Evolutionary conservation across 2,797 vertebrate species (phyloP).

Genomic region (Chelon auratus): DNA sequence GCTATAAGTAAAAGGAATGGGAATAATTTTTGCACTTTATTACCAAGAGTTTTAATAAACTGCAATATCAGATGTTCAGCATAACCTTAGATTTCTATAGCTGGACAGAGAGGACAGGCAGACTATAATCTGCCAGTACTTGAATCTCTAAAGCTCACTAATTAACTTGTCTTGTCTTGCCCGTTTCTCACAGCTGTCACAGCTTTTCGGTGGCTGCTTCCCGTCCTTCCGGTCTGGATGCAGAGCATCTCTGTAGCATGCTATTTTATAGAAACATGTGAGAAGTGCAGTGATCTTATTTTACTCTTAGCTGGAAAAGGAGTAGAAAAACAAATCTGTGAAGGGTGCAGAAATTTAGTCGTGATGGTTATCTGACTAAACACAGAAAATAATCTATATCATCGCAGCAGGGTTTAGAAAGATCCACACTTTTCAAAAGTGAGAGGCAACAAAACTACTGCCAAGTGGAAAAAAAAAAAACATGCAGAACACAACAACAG

Average conservation of each 20-base stretch:
- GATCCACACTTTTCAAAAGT: slow-evolving; percentile 41
- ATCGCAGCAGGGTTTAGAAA: slow-evolving; percentile 48
- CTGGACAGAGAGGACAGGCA: background rate
- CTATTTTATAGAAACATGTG: background rate
- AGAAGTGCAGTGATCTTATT: background rate
- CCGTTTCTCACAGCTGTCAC: too few species aligned
- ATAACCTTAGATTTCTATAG: background rate
- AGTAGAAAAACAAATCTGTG: slow-evolving; percentile 3
- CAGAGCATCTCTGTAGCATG: background rate
- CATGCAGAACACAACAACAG: slow-evolving; percentile 53
- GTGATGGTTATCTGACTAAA: slow-evolving; percentile 37
- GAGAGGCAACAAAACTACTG: slow-evolving; percentile 44
- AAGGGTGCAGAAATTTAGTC: slow-evolving; percentile 19
- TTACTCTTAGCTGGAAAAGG: background rate
- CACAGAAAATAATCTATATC: slow-evolving; percentile 64
- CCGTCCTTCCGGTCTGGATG: background rate
- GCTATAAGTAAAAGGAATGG: background rate
- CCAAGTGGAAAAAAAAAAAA: slow-evolving; percentile 56
- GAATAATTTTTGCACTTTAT: background rate
- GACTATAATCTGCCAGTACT: background rate
- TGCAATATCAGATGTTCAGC: background rate
- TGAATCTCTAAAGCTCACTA: background rate
- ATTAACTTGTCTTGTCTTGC: background rate
- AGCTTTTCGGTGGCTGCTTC: background rate
- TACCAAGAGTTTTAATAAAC: background rate